Evolutionary conservation across 2,113 vertebrate genomes (phyloP), one percentile per base, ranked within the genome.

Genomic region (Chinchilla lanigera): DNA sequence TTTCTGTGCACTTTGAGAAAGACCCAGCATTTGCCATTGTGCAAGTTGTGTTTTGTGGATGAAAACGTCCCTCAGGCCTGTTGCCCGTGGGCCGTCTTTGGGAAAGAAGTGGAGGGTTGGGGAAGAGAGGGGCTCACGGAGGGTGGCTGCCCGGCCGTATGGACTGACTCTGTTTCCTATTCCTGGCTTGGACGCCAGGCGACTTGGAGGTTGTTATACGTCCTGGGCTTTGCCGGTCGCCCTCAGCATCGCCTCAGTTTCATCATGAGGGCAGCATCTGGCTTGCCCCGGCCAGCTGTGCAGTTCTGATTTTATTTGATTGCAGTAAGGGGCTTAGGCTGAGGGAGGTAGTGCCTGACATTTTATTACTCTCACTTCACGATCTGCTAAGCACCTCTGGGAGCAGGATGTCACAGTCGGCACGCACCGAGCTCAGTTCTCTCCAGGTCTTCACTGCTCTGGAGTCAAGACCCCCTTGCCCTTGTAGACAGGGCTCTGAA

Each of bases 231-330:
- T 86, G 69, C 69, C 20, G 44, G 78, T 69, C n/a, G 17, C 67
- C 38, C 47, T 89, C 41, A 13, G 41, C 33, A 73, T 90, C 33
- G 38, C 80, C 75, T 73, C 73, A 50, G 86, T 89, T 95, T 80
- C 26, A 89, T 85, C 93, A 58, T 93, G 35, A 83, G 89, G 86
- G 35, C 92, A 95, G 91, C 97, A 94, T 94, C 95, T 96, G 97
- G 92, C 94, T 95, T 93, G 14, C 35, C 41, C 28, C 0, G 20
- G 44, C 95, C 97, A 97, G 96, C 97, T 98, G 94, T 98, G 97
- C 83, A 78, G 9, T 96, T 97, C n/a, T 16, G 50, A 61, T 87
- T 97, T 93, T 89, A 93, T 98, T 86, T 97, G 97, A 95, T 97
- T 95, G 80, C 94, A 47, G 33, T 87, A 81, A 97, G 84, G 95